Conservation (phyloP, 2,888 invertebrate species). For the Blastobasis lacticolella region DNA sequence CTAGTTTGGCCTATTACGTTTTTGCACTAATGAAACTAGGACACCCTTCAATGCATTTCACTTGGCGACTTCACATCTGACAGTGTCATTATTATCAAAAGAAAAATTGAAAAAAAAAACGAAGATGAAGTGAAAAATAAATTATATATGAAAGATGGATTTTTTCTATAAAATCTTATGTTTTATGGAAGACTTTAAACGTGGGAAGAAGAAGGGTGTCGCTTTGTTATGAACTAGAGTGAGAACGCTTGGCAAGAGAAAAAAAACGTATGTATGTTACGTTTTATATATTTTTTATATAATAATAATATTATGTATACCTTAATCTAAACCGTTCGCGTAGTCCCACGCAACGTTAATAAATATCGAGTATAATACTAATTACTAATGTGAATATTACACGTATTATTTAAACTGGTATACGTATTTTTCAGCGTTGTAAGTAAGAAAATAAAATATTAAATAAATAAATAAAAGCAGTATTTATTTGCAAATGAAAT, state of each 20-base stretch:
- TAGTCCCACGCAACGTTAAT: conserved; percentile 23
- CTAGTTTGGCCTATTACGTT: conserved; percentile 40
- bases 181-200: conserved; percentile 30
- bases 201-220: conserved; percentile 10
- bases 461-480: background rate
- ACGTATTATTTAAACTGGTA: conserved; percentile 30
- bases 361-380: conserved; percentile 35
- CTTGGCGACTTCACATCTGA: too few species aligned
- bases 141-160: background rate
- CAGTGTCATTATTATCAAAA: too few species aligned
- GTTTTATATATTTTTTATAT: conserved; percentile 13
- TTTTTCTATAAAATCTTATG: conserved; percentile 12
- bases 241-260: conserved; percentile 15
- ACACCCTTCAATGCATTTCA: background rate
- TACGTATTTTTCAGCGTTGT: conserved; percentile 17
- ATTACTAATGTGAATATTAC: conserved; percentile 41
- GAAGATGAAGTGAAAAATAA: background rate
- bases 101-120: too few species aligned
- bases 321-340: conserved; percentile 14
- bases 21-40: conserved; percentile 2
- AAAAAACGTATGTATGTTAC: conserved; percentile 12
- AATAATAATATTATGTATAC: conserved; percentile 16
- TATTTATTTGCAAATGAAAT: background rate
- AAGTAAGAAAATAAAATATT: background rate
- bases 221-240: background rate